Evolutionary conservation across 2,797 vertebrate genomes (phyloP).

Genomic region (Toxotes lorentzi): DNA sequence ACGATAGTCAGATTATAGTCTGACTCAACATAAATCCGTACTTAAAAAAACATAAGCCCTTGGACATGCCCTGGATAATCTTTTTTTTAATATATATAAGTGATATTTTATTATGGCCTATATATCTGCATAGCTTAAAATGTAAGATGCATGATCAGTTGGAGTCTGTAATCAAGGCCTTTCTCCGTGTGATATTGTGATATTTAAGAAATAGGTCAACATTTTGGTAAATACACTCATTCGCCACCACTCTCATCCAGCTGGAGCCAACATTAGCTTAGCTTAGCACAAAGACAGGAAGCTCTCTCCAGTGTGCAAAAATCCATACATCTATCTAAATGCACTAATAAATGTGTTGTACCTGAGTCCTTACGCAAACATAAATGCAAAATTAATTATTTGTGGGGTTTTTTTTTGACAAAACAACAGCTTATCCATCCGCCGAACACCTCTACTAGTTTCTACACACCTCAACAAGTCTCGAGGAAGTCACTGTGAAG

Average conservation of each 20-base stretch:
- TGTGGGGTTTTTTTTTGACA: neutral
- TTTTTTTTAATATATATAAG: neutral
- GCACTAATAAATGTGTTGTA: neutral
- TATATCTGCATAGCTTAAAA: neutral
- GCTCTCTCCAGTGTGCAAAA: neutral
- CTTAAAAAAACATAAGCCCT: neutral
- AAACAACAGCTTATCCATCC: neutral
- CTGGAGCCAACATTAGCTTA: neutral
- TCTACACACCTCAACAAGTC: neutral
- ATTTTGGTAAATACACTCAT: neutral
- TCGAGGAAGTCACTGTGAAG: neutral
- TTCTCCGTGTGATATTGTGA: neutral
- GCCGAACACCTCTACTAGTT: neutral
- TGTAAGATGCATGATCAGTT: neutral
- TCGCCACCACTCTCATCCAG: neutral
- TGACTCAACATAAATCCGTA: conserved; percentile 4
- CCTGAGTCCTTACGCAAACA: neutral
- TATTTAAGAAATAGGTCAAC: neutral
- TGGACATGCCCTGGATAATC: neutral
- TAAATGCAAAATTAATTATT: neutral
- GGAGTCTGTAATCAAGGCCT: neutral
- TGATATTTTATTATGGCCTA: neutral
- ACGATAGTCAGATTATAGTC: neutral
- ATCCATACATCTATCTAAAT: neutral
- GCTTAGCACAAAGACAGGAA: neutral